These are phyloP conservation scores for Loriculus beryllinus DNA, from an alignment of 2,797 vertebrate species.

Conservation along the genomic window DNA sequence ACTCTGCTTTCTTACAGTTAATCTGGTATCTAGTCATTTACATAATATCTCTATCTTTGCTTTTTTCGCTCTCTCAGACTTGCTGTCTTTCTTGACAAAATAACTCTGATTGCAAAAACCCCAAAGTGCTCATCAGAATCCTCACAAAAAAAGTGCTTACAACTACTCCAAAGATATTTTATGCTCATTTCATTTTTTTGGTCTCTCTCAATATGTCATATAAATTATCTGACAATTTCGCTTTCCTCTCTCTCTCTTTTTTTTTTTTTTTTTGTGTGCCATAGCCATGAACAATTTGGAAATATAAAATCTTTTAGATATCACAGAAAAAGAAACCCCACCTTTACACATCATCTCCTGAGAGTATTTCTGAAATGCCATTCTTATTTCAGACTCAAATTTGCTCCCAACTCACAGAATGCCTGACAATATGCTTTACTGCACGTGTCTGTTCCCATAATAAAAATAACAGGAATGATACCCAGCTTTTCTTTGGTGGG, in stretches of 20 bases:
- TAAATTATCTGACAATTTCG: background rate
- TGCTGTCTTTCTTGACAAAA: background rate
- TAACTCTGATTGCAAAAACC: background rate
- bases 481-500: background rate
- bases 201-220: background rate
- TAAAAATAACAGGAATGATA: background rate
- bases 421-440: background rate
- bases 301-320: background rate
- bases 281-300: background rate
- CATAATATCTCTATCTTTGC: background rate
- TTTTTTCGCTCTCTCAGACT: background rate
- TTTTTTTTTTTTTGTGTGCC: background rate
- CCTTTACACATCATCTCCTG: background rate
- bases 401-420: background rate
- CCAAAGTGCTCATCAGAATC: background rate
- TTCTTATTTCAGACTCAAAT: background rate
- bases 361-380: background rate
- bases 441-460: background rate
- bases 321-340: background rate
- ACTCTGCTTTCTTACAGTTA: background rate
- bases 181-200: background rate
- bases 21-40: background rate
- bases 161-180: background rate
- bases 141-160: background rate
- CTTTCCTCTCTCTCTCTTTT: background rate